phyloP scores from a whole-genome alignment of 2,113 vertebrate genomes.

The Rhea pennata region DNA sequence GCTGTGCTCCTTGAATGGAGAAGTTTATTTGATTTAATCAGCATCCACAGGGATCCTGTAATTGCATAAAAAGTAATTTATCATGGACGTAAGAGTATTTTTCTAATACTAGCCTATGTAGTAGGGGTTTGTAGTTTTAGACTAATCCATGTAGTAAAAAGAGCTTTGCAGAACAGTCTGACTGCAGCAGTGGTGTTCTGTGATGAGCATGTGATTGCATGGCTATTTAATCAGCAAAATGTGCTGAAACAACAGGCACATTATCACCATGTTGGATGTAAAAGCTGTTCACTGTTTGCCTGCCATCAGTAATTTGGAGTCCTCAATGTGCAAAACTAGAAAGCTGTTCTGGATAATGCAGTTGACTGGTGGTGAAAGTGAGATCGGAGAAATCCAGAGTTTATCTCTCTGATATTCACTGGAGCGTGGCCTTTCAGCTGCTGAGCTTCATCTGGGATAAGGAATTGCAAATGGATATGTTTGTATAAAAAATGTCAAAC shows the following conservation, averaged over 20 bases:
- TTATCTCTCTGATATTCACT: background rate
- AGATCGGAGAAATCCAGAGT: background rate
- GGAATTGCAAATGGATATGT: background rate
- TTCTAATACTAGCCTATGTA: conserved; percentile 40
- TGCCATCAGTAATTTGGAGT: background rate
- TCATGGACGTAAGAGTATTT: conserved; percentile 57
- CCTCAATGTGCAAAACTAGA: background rate
- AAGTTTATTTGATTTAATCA: conserved; percentile 74
- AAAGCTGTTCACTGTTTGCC: conserved; percentile 17
- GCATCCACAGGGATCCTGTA: conserved; percentile 59
- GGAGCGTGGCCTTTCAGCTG: background rate
- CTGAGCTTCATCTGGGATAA: background rate
- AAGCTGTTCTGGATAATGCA: background rate
- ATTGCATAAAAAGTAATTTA: conserved; percentile 69
- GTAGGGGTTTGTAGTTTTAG: conserved; percentile 34
- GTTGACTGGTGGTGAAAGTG: fast-evolving
- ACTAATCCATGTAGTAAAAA: conserved; percentile 20
- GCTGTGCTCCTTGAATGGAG: conserved; percentile 51
- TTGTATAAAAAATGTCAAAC: background rate
- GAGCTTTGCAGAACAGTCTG: conserved; percentile 2
- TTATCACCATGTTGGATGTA: conserved; percentile 47
- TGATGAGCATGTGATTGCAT: background rate
- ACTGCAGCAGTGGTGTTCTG: background rate
- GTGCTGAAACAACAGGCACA: conserved; percentile 47
- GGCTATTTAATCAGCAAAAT: conserved; percentile 27